phyloP scores from a whole-genome alignment of 2,113 vertebrate species.

The Cervus canadensis region DNA sequence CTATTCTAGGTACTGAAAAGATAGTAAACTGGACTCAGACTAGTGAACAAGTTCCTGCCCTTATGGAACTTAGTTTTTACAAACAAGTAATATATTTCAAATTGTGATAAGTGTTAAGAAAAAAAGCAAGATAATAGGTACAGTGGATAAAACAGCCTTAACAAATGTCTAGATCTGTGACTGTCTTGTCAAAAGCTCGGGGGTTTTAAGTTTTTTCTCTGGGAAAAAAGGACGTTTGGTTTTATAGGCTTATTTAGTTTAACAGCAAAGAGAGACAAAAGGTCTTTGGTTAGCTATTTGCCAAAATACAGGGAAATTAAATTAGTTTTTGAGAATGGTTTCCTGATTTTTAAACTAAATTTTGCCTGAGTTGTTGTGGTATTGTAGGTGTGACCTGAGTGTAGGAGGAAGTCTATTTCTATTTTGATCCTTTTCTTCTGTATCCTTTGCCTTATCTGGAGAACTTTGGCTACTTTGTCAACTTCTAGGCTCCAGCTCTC shows the following conservation, averaged over 20 bases:
- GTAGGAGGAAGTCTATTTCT: conserved; percentile 18
- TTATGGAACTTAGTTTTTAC: not conserved
- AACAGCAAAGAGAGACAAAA: not conserved
- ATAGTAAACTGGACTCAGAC: not conserved
- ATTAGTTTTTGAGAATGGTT: not conserved
- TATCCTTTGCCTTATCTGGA: conserved; percentile 29
- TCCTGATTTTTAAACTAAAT: conserved; percentile 19
- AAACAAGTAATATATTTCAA: conserved; percentile 26
- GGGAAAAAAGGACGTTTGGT: not conserved
- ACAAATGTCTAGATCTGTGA: not conserved
- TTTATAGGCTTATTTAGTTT: conserved; percentile 31
- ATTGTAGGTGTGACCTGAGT: not conserved
- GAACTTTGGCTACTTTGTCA: not conserved
- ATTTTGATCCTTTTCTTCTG: not conserved
- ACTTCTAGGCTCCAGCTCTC: conserved; percentile 20
- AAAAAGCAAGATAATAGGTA: not conserved
- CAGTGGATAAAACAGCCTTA: not conserved
- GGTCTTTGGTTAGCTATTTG: not conserved
- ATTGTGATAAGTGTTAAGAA: not conserved
- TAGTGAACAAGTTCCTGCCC: not conserved
- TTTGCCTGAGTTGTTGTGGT: not conserved
- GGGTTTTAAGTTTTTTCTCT: not conserved
- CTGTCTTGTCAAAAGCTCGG: not conserved
- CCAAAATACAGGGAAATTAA: conserved; percentile 1
- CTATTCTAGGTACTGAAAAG: conserved; percentile 2